Evolutionary conservation across 2,888 invertebrate genomes (phyloP).

Genomic region (Gasteruption jaculator): DNA sequence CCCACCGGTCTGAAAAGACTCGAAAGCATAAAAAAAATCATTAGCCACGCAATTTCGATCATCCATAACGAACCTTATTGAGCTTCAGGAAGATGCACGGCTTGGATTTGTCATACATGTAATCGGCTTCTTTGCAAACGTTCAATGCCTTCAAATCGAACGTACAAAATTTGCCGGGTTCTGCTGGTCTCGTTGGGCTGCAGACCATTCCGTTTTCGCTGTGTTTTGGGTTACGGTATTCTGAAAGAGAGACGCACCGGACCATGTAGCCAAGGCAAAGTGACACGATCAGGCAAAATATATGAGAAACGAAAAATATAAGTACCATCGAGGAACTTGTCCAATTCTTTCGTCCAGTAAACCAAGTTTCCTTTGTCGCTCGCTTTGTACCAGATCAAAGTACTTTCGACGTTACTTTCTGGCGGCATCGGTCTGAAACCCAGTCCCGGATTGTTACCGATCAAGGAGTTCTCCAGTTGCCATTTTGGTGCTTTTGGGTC

Average conservation of each 20-base stretch:
- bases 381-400: conserved; percentile 90
- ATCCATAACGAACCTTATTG: conserved; percentile 70
- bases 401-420: conserved; percentile 88
- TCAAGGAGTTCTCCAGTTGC: conserved; percentile 80
- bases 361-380: conserved; percentile 72
- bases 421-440: conserved; percentile 97
- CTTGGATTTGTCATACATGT: conserved; percentile 79
- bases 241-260: conserved; percentile 16
- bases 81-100: conserved; percentile 97
- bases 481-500: conserved; percentile 83
- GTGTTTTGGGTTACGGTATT: conserved; percentile 21
- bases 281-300: not conserved
- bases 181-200: conserved; percentile 60
- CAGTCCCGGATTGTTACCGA: conserved; percentile 93
- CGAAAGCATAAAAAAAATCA: too few relatives aligned
- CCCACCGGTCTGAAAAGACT: too few relatives aligned
- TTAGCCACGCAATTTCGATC: not conserved
- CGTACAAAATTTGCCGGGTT: conserved; percentile 74
- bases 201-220: conserved; percentile 54
- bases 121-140: conserved; percentile 74
- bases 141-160: conserved; percentile 70
- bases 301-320: conserved; percentile 16
- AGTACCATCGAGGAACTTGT: conserved; percentile 74
- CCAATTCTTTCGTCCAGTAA: conserved; percentile 76
- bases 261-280: conserved; percentile 3